phyloP scores from a whole-genome alignment of 1,140 invertebrate species.

The Ephestia elutella region DNA sequence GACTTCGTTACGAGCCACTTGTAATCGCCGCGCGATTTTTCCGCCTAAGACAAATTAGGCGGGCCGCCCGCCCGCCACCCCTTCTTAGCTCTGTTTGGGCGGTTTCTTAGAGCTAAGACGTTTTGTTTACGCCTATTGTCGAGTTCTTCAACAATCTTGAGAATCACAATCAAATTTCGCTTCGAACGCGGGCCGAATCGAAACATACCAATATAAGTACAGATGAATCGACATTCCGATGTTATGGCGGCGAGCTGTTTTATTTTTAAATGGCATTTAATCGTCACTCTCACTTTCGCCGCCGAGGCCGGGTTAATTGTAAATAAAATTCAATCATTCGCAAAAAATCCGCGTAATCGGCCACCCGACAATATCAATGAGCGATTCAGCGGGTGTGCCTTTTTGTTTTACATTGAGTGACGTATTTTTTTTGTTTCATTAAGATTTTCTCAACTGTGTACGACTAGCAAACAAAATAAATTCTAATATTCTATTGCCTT shows the following conservation, averaged over 20 bases:
- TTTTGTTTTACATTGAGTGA: conserved; percentile 38
- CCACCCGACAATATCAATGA: conserved; percentile 69
- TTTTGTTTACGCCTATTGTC: conserved; percentile 38
- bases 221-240: conserved; percentile 27
- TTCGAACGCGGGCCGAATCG: background rate
- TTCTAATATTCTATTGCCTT: too few relatives aligned
- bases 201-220: background rate
- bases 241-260: conserved; percentile 62
- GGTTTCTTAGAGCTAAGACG: conserved; percentile 54
- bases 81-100: conserved; percentile 46
- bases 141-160: background rate
- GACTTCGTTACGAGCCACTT: conserved; percentile 73
- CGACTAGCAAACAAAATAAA: too few relatives aligned
- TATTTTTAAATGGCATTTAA: conserved; percentile 74
- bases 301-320: conserved; percentile 70
- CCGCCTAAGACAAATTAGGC: conserved; percentile 73
- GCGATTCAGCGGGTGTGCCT: conserved; percentile 43
- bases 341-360: conserved; percentile 71
- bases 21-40: conserved; percentile 72
- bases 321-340: conserved; percentile 75
- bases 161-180: too few relatives aligned
- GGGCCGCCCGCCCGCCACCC: conserved; percentile 44
- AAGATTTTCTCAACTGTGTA: too few relatives aligned
- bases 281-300: conserved; percentile 68
- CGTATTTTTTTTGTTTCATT: conserved; percentile 9